These are phyloP conservation scores for Pyrochroa serraticornis DNA, from an alignment of 2,888 invertebrate species.

Conservation along the genomic window DNA sequence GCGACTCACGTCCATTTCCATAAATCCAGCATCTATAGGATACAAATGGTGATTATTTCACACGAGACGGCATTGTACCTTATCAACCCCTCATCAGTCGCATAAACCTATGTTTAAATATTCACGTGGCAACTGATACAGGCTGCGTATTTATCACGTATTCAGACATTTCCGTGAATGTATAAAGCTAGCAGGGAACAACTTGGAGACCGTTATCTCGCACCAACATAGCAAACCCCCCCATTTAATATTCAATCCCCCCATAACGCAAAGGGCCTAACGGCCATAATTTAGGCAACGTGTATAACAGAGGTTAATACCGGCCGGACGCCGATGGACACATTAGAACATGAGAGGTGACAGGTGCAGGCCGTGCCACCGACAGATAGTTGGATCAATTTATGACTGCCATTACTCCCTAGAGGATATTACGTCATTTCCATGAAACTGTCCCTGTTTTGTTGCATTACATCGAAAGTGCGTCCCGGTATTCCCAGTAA, in stretches of 20 bases:
- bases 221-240: conserved; percentile 32
- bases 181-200: conserved; percentile 36
- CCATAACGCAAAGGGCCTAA: conserved; percentile 36
- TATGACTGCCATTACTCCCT: conserved; percentile 36
- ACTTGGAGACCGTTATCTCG: conserved; percentile 37
- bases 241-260: conserved; percentile 43
- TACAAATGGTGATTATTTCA: not conserved
- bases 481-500: not conserved
- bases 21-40: not conserved
- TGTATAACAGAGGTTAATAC: conserved; percentile 42
- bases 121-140: conserved; percentile 16
- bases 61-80: conserved; percentile 10
- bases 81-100: conserved; percentile 16
- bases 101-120: conserved; percentile 22
- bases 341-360: conserved; percentile 44
- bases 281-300: conserved; percentile 40
- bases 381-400: conserved; percentile 43
- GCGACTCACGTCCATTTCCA: conserved; percentile 10
- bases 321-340: conserved; percentile 36
- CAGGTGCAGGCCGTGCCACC: conserved; percentile 42
- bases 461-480: not conserved
- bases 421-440: conserved; percentile 36
- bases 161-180: conserved; percentile 31
- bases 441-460: conserved; percentile 12
- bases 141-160: conserved; percentile 24